Evolutionary conservation across 2,113 vertebrate species (phyloP).

Genomic region (Tympanuchus pallidicinctus): DNA sequence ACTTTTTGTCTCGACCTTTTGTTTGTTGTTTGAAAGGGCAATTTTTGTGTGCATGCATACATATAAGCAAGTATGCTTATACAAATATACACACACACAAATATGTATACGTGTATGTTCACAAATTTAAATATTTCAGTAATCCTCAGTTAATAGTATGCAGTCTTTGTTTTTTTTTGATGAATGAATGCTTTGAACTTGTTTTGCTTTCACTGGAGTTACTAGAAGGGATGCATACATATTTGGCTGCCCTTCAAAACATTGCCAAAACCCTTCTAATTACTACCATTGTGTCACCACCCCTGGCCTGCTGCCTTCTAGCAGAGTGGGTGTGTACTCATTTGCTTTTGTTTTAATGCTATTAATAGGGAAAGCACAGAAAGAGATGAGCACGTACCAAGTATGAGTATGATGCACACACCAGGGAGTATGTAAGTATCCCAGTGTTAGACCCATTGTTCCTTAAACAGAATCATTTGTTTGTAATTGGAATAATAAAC

Average conservation of each 20-base stretch:
- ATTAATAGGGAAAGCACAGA: not conserved
- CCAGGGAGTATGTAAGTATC: not conserved
- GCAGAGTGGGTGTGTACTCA: not conserved
- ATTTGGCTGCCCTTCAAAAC: conserved; percentile 42
- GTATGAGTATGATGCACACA: not conserved
- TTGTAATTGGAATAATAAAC: conserved; percentile 31
- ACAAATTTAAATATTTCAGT: not conserved
- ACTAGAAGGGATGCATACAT: conserved; percentile 2
- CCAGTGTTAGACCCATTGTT: not conserved
- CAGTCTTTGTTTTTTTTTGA: conserved; percentile 32
- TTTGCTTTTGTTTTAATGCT: not conserved
- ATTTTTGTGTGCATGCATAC: not conserved
- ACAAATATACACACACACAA: not conserved
- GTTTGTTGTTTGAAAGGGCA: not conserved
- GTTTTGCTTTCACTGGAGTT: conserved; percentile 45
- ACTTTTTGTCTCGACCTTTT: not conserved
- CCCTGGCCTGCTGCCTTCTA: not conserved
- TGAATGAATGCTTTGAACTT: conserved; percentile 42
- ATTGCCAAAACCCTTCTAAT: not conserved
- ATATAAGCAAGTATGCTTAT: not conserved
- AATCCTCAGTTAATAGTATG: not conserved
- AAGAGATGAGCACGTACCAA: not conserved
- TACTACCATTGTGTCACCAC: not conserved
- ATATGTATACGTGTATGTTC: not conserved
- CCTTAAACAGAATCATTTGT: conserved; percentile 8